Conservation (phyloP, 2,888 invertebrate species). For the Tridacna crocea region DNA sequence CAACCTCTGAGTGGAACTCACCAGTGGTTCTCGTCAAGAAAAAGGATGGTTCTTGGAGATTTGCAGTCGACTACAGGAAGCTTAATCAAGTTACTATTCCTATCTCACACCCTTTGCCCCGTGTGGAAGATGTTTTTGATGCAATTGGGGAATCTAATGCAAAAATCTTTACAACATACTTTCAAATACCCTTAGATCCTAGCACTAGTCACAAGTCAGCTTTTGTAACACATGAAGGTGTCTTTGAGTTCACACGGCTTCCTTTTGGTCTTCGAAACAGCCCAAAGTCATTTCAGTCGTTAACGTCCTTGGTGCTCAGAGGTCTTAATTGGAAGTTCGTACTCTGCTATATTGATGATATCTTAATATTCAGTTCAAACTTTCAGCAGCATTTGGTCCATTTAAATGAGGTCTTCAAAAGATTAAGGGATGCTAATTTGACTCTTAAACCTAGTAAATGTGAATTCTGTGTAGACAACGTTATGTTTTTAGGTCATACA, state of each 20-base stretch:
- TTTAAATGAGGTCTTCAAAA: constrained; percentile 49
- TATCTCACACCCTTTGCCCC: constrained; percentile 57
- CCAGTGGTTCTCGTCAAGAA: constrained; percentile 60
- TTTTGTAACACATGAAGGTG: too few species aligned
- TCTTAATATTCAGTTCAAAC: constrained; percentile 46
- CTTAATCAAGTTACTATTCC: constrained; percentile 28
- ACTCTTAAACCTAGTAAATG: too few species aligned
- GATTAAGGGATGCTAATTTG: constrained; percentile 47
- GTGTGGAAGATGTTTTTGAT: constrained; percentile 58
- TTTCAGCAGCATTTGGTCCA: constrained; percentile 55
- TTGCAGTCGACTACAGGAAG: constrained; percentile 52
- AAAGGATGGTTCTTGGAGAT: constrained; percentile 45
- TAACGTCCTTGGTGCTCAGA: constrained; percentile 55
- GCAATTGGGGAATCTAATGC: constrained; percentile 57
- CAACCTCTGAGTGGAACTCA: constrained; percentile 50
- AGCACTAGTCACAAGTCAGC: constrained; percentile 56
- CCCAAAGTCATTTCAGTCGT: constrained; percentile 53
- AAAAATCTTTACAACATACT: constrained; percentile 41
- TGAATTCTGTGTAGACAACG: too few species aligned
- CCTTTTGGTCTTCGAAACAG: constrained; percentile 61
- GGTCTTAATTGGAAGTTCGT: constrained; percentile 53
- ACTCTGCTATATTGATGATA: constrained; percentile 59
- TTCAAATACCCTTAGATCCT: constrained; percentile 49
- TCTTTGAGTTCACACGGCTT: constrained; percentile 47
- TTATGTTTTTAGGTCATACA: too few species aligned